A percentile compares a stretch with the other conserved stretches of the same genome.
Conservation (phyloP, 2,113 vertebrate species). For the Lepus americanus region DNA sequence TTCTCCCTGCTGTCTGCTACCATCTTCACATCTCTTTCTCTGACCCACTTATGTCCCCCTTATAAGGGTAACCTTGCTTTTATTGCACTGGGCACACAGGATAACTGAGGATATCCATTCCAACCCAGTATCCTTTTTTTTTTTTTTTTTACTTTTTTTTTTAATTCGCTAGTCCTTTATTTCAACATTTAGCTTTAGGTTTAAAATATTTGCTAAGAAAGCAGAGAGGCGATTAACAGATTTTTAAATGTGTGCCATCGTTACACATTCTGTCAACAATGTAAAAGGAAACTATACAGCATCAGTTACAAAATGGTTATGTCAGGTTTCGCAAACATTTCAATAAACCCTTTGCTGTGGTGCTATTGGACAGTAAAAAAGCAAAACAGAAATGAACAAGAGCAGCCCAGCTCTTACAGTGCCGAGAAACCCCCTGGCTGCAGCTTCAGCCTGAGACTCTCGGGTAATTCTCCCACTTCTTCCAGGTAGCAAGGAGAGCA, state of each 20-base stretch:
- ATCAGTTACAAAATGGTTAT: slow-evolving; percentile 71
- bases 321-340: slow-evolving; percentile 69
- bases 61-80: neutral
- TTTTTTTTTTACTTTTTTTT: too few species aligned
- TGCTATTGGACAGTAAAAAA: slow-evolving; percentile 58
- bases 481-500: neutral
- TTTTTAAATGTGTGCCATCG: slow-evolving; percentile 77
- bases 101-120: neutral
- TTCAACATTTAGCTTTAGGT: slow-evolving; percentile 83
- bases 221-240: slow-evolving; percentile 85
- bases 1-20: neutral
- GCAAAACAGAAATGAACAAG: slow-evolving; percentile 66
- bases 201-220: slow-evolving; percentile 87
- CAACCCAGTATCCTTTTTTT: neutral
- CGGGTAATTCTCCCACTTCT: neutral
- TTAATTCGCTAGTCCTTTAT: slow-evolving; percentile 86
- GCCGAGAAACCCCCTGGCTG: neutral
- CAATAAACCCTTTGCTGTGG: slow-evolving; percentile 71
- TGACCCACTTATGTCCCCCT: neutral
- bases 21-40: neutral
- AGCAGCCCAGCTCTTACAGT: slow-evolving; percentile 10
- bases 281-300: slow-evolving; percentile 79
- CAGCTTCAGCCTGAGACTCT: neutral
- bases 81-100: neutral
- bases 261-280: slow-evolving; percentile 85